Percentiles rank a stretch among this genome's conserved stretches.
phyloP scores from a whole-genome alignment of 2,797 vertebrate species.

The Poecilia velifera region DNA sequence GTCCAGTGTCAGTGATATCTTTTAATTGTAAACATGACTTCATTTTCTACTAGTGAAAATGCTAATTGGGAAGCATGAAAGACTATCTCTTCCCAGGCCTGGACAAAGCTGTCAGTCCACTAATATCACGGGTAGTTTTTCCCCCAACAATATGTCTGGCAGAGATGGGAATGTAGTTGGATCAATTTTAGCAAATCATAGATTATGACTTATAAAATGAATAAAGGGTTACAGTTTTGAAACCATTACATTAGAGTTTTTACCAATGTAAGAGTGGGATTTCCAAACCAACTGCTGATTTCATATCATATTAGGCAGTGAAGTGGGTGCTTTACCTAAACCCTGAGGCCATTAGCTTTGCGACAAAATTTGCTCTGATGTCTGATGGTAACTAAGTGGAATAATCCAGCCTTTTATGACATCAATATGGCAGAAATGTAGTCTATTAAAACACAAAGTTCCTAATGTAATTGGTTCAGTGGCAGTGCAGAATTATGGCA shows the following conservation, averaged over 20 bases:
- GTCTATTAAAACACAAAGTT: constrained; percentile 10
- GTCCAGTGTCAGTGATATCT: not conserved
- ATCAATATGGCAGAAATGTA: constrained; percentile 1
- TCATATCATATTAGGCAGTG: constrained; percentile 17
- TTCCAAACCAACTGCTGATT: constrained; percentile 17
- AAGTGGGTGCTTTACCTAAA: constrained; percentile 33
- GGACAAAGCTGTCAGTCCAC: not conserved
- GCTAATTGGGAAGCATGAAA: not conserved
- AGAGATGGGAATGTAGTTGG: not conserved
- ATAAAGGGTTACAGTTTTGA: not conserved
- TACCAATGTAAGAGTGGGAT: not conserved
- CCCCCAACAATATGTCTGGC: not conserved
- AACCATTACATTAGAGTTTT: not conserved
- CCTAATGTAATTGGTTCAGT: not conserved
- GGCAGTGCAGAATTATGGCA: not conserved
- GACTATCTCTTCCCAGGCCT: not conserved
- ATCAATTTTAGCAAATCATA: not conserved
- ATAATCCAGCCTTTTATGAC: constrained; percentile 12
- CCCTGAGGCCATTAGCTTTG: constrained; percentile 19
- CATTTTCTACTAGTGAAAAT: not conserved
- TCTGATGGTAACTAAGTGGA: constrained; percentile 25
- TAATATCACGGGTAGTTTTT: not conserved
- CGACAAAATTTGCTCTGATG: constrained; percentile 6
- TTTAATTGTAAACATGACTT: not conserved
- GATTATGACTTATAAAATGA: not conserved